Percentiles rank a stretch among this genome's conserved stretches.
These are phyloP conservation scores for Acromyrmex charruanus DNA, from an alignment of 1,140 invertebrate genomes.

Conservation along the genomic window DNA sequence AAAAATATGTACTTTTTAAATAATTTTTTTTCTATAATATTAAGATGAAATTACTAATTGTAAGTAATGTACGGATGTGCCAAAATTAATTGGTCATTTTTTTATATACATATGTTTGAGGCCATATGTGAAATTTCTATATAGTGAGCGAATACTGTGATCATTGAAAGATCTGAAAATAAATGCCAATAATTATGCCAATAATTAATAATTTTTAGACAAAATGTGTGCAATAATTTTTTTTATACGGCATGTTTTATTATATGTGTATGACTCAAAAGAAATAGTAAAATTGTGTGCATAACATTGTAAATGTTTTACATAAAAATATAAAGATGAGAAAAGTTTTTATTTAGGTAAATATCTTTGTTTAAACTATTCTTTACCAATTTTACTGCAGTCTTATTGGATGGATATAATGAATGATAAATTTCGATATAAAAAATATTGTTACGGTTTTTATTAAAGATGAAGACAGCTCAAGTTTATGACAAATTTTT, in stretches of 20 bases:
- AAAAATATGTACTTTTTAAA: conserved; percentile 11
- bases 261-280: background rate
- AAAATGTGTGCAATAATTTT: conserved; percentile 23
- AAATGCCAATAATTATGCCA: background rate
- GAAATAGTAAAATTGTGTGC: background rate
- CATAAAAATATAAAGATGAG: conserved; percentile 21
- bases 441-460: background rate
- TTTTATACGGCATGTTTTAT: conserved; percentile 14
- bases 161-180: conserved; percentile 30
- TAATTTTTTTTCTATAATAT: conserved; percentile 14
- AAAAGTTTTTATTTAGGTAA: conserved; percentile 20
- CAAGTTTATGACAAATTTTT: conserved; percentile 21
- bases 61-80: conserved; percentile 18
- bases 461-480: conserved; percentile 12
- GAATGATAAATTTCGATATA: conserved; percentile 23
- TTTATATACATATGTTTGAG: conserved; percentile 23
- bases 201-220: conserved; percentile 17
- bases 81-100: conserved; percentile 38
- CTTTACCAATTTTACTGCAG: conserved; percentile 37
- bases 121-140: background rate
- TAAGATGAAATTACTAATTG: background rate
- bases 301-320: conserved; percentile 32
- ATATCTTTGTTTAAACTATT: conserved; percentile 2
- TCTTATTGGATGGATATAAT: conserved; percentile 13
- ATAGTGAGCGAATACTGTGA: conserved; percentile 18